Evolutionary conservation across 2,797 vertebrate species (phyloP), one percentile per base, ranked within the genome.

Genomic region (Varecia variegata): DNA sequence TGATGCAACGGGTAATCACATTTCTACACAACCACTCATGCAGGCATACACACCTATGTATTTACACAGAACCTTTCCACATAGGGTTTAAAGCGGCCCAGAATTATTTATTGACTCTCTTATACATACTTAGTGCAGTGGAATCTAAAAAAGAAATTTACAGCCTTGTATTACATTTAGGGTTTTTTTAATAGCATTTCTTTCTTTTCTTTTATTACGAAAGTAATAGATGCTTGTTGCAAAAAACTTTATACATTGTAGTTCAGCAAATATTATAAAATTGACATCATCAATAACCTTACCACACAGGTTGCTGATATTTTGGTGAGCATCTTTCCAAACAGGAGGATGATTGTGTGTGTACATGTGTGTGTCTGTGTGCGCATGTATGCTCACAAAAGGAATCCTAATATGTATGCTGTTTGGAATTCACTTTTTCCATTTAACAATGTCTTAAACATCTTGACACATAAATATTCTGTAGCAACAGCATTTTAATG

Each of bases 371-470:
- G 21, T 21, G 20, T 32, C 20, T 86, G 7, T 47, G 5, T 50
- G 10, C 40, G 32, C 43, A 1, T 40, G 8, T 21, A 12, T 2
- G 15, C 32, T 92, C 68, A 73, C 9, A 81, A 82, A 83, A 40
- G 94, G n/a, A 92, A 91, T 68, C 50, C 68, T 45, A 60, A 81
- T 74, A 5, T 95, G 15, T 50, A 40, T 47, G n/a, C 45, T 35
- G 21, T 74, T 54, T 84, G 40, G 43, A 87, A 81, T 80, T 92
- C 12, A 90, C 35, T 81, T 83, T 93, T 96, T 90, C 14, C 70
- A 73, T 56, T 97, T 82, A 92, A 54, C 35, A 77, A 40, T 47
- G 35, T 79, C 70, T 89, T 94, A 71, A 97, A 70, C 11, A 95
- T 88, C 54, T 88, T 62, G 9, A 38, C 58, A 77, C 68, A 93